phyloP scores from a whole-genome alignment of 2,113 vertebrate species.

The Toxostoma redivivum region DNA sequence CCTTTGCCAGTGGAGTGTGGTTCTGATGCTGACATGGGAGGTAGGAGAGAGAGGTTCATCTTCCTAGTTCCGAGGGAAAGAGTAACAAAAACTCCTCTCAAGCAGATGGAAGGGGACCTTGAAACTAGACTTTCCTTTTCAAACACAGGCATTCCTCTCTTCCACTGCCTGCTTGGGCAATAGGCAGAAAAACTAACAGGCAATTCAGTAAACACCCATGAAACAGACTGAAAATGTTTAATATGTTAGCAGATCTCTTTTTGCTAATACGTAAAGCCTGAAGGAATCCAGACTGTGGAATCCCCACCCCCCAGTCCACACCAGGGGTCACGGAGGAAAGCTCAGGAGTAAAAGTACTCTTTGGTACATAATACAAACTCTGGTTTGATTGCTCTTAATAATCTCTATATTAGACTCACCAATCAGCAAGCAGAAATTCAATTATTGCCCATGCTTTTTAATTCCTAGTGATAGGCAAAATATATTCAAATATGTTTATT shows the following conservation, averaged over 20 bases:
- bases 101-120: not conserved
- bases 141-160: accelerated
- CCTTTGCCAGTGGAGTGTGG: accelerated
- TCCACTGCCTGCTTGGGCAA: not conserved
- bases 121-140: not conserved
- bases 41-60: not conserved
- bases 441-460: not conserved
- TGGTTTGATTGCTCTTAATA: not conserved
- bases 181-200: not conserved
- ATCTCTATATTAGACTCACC: not conserved
- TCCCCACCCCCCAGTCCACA: not conserved
- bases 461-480: not conserved
- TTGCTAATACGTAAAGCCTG: not conserved
- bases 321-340: not conserved
- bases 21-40: not conserved
- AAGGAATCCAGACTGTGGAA: not conserved
- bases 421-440: not conserved
- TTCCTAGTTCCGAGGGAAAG: not conserved
- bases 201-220: not conserved
- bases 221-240: not conserved
- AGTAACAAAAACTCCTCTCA: not conserved
- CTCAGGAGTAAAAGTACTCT: not conserved
- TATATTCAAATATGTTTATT: not conserved
- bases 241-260: not conserved
- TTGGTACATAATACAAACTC: not conserved